These are phyloP conservation scores for Porites lutea DNA, from an alignment of 64 coral and sea anemone species.

Conservation along the genomic window DNA sequence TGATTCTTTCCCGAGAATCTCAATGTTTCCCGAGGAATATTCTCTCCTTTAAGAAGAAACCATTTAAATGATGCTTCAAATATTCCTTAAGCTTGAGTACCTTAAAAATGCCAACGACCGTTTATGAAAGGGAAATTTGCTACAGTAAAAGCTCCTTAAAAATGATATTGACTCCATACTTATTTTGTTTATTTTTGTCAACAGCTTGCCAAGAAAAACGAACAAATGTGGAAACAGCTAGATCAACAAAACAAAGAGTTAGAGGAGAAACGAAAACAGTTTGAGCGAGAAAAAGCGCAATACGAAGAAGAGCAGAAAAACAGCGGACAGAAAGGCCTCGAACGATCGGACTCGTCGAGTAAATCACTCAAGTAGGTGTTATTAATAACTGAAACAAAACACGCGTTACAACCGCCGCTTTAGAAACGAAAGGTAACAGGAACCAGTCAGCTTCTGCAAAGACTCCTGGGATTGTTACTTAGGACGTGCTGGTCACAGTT, in stretches of 20 bases:
- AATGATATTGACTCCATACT: not conserved
- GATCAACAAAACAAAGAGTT: slow-evolving; percentile 93
- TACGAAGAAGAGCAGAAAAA: slow-evolving; percentile 82
- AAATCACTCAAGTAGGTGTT: slow-evolving; percentile 93
- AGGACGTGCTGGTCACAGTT: too few relatives aligned
- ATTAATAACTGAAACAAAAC: not conserved
- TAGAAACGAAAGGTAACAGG: not conserved
- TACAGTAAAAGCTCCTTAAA: not conserved
- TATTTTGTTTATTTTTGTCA: not conserved
- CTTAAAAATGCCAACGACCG: too few relatives aligned
- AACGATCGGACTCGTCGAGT: slow-evolving; percentile 88
- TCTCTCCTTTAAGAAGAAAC: too few relatives aligned
- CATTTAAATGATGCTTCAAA: too few relatives aligned
- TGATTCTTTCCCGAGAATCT: too few relatives aligned
- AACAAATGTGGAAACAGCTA: slow-evolving; percentile 95
- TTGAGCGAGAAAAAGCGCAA: slow-evolving; percentile 82
- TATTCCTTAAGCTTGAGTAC: too few relatives aligned
- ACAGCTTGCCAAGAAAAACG: slow-evolving; percentile 94
- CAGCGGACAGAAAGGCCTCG: slow-evolving; percentile 73
- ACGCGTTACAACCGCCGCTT: too few relatives aligned
- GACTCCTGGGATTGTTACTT: too few relatives aligned
- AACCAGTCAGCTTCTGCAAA: too few relatives aligned
- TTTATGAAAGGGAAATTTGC: too few relatives aligned
- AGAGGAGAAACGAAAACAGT: slow-evolving; percentile 96
- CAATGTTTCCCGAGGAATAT: too few relatives aligned